A percentile compares a stretch with the other conserved stretches of the same genome.
Evolutionary conservation across 2,888 invertebrate species (phyloP).

Genomic region (Thyatira batis): DNA sequence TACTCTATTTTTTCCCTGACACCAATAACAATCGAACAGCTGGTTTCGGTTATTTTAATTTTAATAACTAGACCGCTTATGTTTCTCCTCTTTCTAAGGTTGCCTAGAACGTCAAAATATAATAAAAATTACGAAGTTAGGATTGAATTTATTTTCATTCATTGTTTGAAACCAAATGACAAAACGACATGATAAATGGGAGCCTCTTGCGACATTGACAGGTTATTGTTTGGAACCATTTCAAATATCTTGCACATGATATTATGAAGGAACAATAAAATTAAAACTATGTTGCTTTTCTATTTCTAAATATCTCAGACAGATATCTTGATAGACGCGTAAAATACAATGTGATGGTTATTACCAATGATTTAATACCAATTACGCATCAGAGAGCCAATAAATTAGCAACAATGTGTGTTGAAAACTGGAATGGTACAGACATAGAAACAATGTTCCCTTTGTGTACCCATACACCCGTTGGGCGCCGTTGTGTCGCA

Average conservation of each 20-base stretch:
- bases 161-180: too few species aligned
- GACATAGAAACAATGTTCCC: slow-evolving; percentile 25
- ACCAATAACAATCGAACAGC: too few species aligned
- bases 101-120: too few species aligned
- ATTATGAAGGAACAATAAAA: too few species aligned
- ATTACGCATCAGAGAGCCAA: slow-evolving; percentile 22
- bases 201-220: too few species aligned
- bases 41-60: background rate
- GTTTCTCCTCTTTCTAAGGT: too few species aligned
- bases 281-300: background rate
- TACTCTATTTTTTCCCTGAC: background rate
- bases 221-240: too few species aligned
- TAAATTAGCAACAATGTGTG: slow-evolving; percentile 42
- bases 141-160: too few species aligned
- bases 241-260: too few species aligned
- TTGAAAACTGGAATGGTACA: slow-evolving; percentile 36
- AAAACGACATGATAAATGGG: too few species aligned
- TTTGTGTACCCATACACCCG: slow-evolving; percentile 25
- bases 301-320: background rate
- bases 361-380: slow-evolving; percentile 30
- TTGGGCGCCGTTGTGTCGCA: slow-evolving; percentile 32
- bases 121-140: too few species aligned
- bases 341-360: slow-evolving; percentile 15
- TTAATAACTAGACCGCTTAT: too few species aligned
- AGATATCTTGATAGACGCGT: background rate